Percentiles rank a stretch among this genome's conserved stretches.
Evolutionary conservation across 2,113 vertebrate species (phyloP).

Genomic region (Cebus imitator): DNA sequence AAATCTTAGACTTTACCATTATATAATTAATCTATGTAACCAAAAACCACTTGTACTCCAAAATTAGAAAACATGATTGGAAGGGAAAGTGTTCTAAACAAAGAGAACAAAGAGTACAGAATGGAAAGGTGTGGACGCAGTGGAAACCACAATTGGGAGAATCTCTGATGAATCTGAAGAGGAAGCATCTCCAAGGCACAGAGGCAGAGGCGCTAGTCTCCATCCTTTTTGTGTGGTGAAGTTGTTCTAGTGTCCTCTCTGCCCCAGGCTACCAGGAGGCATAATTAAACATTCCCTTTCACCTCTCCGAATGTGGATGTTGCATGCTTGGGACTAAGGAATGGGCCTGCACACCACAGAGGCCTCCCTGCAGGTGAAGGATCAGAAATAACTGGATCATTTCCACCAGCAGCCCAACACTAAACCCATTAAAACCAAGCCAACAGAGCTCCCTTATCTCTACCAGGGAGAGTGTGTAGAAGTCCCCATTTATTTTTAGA

Average conservation of each 20-base stretch:
- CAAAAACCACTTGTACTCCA: too few relatives aligned
- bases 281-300: not conserved
- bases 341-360: not conserved
- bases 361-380: not conserved
- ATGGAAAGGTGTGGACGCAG: not conserved
- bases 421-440: not conserved
- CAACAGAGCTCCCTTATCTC: too few relatives aligned
- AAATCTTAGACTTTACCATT: too few relatives aligned
- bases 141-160: not conserved
- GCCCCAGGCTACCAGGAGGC: not conserved
- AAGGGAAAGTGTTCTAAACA: not conserved
- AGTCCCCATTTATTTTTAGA: not conserved
- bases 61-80: too few relatives aligned
- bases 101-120: not conserved
- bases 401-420: too few relatives aligned
- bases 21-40: too few relatives aligned
- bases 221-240: not conserved
- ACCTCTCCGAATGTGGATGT: accelerated
- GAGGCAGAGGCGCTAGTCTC: not conserved
- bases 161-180: not conserved
- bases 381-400: not conserved
- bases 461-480: not conserved
- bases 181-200: accelerated
- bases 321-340: not conserved
- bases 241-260: not conserved